Percentiles rank a stretch among this genome's conserved stretches.
phyloP scores from a whole-genome alignment of 2,113 vertebrate species.

The Podiceps cristatus region DNA sequence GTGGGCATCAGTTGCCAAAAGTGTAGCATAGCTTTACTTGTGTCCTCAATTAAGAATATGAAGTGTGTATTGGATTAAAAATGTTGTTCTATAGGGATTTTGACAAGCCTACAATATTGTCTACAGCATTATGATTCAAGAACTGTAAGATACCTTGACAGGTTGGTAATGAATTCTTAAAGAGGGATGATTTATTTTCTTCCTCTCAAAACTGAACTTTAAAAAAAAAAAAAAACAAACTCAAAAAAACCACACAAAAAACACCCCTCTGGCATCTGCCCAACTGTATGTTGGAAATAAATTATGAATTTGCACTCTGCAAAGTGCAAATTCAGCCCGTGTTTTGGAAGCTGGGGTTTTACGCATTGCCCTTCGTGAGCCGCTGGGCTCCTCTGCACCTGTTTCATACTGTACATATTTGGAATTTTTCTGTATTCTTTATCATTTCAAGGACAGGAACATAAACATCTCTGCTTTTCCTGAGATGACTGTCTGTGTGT shows the following conservation, averaged over 20 bases:
- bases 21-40: neutral
- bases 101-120: neutral
- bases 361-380: neutral
- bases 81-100: neutral
- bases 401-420: constrained; percentile 40
- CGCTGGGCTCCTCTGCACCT: constrained; percentile 40
- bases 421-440: constrained; percentile 61
- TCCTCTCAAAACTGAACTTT: neutral
- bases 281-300: neutral
- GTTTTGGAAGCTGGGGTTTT: neutral
- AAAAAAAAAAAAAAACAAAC: neutral
- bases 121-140: neutral
- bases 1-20: neutral
- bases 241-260: neutral
- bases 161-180: neutral
- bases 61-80: neutral
- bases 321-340: neutral
- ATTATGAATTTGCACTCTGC: too few species aligned
- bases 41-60: neutral
- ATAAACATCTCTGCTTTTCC: constrained; percentile 67
- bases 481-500: constrained; percentile 9
- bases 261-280: neutral
- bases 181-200: neutral
- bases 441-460: constrained; percentile 62
- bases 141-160: neutral